Percentiles rank a stretch among this genome's conserved stretches.
Evolutionary conservation across 35 echinoderm and acorn worm genomes (phyloP).

Genomic region (Lytechinus pictus): DNA sequence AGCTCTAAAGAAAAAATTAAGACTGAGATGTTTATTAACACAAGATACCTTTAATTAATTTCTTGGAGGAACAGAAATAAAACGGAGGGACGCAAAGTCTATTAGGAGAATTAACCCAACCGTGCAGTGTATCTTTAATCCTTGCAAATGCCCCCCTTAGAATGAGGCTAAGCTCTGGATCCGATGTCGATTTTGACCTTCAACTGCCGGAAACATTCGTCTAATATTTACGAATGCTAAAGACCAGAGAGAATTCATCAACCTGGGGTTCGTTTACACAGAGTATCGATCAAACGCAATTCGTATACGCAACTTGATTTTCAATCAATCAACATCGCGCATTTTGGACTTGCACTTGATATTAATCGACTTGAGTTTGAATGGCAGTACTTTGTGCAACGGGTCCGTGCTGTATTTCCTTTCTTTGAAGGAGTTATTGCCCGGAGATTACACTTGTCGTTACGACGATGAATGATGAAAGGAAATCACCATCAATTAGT

Average conservation of each 20-base stretch:
- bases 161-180: neutral
- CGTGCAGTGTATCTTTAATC: neutral
- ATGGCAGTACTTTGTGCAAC: too few relatives aligned
- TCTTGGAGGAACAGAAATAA: too few relatives aligned
- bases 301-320: too few relatives aligned
- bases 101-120: too few relatives aligned
- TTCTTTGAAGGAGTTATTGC: neutral
- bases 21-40: too few relatives aligned
- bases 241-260: neutral
- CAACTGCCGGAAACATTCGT: conserved; percentile 1
- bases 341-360: too few relatives aligned
- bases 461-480: neutral
- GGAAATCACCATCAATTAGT: neutral
- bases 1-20: too few relatives aligned
- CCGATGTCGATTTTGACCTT: conserved; percentile 10
- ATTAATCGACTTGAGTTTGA: too few relatives aligned
- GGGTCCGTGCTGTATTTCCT: neutral
- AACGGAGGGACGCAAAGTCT: too few relatives aligned
- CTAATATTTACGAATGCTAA: conserved; percentile 5
- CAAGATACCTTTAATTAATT: too few relatives aligned
- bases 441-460: neutral
- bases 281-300: too few relatives aligned
- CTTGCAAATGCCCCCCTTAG: neutral
- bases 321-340: too few relatives aligned
- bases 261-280: neutral